These are phyloP conservation scores for Pseudoips prasinana DNA, from an alignment of 2,888 invertebrate species.

Conservation along the genomic window DNA sequence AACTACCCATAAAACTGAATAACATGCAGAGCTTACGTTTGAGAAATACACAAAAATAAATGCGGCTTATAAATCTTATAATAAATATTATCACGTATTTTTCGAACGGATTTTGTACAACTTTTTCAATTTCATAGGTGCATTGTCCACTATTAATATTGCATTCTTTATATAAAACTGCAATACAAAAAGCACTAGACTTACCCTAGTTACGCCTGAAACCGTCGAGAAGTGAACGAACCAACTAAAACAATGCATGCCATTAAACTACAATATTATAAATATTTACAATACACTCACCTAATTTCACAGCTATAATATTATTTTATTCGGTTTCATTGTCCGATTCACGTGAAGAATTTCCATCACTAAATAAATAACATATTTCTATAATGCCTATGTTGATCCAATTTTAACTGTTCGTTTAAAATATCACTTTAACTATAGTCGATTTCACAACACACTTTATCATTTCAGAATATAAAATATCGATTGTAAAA, in stretches of 20 bases:
- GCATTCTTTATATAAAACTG: too few species aligned
- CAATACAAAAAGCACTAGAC: too few species aligned
- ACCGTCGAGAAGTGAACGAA: too few species aligned
- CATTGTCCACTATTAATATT: too few species aligned
- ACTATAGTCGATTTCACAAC: conserved; percentile 27
- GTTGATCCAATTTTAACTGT: conserved; percentile 18
- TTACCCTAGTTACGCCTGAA: too few species aligned
- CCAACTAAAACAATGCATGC: background rate
- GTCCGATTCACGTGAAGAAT: conserved; percentile 16
- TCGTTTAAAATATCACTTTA: conserved; percentile 24
- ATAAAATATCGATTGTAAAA: conserved; percentile 15
- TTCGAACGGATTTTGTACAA: too few species aligned
- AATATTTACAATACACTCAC: conserved; percentile 22
- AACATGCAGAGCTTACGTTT: too few species aligned
- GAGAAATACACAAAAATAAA: too few species aligned
- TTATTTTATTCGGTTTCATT: conserved; percentile 21
- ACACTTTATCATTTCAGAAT: conserved; percentile 18
- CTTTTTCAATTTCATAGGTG: too few species aligned
- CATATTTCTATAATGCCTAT: conserved; percentile 8
- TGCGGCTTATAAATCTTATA: too few species aligned
- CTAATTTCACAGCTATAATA: conserved; percentile 23
- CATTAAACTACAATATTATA: background rate
- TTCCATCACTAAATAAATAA: conserved; percentile 31
- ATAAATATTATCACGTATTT: too few species aligned
- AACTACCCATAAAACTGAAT: too few species aligned